Evolutionary conservation across 2,888 invertebrate genomes (phyloP).

Genomic region (Eudasyphora cyanicolor): DNA sequence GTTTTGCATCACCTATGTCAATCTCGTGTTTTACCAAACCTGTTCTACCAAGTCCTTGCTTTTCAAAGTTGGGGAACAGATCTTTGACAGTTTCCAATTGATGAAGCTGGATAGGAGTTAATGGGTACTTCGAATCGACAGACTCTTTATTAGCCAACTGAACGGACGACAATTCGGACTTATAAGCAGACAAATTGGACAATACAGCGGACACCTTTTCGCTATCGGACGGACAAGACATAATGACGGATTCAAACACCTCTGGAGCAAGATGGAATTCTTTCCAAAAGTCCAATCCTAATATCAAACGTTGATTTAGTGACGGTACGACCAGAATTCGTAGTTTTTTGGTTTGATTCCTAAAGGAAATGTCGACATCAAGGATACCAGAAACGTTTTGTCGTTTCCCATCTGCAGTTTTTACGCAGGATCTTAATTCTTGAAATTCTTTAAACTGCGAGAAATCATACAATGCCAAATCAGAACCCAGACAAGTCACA

Average conservation of each 20-base stretch:
- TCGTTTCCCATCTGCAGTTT: conserved; percentile 18
- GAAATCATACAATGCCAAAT: background rate
- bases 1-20: no score
- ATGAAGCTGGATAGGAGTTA: background rate
- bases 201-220: no score
- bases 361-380: conserved; percentile 14
- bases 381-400: conserved; percentile 16
- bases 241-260: no score
- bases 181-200: conserved; percentile 31
- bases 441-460: background rate
- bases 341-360: background rate
- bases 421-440: no score
- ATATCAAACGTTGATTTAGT: conserved; percentile 11
- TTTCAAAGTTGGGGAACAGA: no score
- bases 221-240: no score
- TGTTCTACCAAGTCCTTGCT: no score
- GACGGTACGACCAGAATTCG: conserved; percentile 34
- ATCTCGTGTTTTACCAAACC: no score
- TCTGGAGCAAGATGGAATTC: conserved; percentile 58
- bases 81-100: no score
- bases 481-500: conserved; percentile 3
- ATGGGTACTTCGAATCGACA: conserved; percentile 42
- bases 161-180: conserved; percentile 44
- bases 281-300: conserved; percentile 18
- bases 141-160: conserved; percentile 57